Evolutionary conservation across 2,888 invertebrate species (phyloP), one percentile per base, ranked within the genome.

Genomic region (Volucella inanis): DNA sequence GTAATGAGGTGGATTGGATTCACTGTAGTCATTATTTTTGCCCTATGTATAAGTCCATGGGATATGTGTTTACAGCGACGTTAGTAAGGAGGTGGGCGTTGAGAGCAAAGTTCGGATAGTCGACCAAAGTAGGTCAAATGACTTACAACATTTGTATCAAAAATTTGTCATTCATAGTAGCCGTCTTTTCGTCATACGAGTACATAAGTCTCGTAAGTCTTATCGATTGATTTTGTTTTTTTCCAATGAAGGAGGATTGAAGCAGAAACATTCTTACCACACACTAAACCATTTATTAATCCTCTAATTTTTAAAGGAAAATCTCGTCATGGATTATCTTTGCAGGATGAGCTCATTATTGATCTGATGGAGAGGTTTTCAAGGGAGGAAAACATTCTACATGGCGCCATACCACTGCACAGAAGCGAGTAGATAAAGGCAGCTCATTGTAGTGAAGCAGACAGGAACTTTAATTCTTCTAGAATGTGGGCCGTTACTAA

Each of bases 101-200:
- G 12, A 38, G 31, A 64, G 55, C 18, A 47, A 59, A 78, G 55
- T 64, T 70, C 45, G 70, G 39, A 49, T 45, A 14, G 52, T 14
- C 72, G 41, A 41, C 18, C 10, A 41, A 83, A 64, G 62, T 83
- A 59, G 83, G 83, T 83, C 83, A 79, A 83, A 79, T 74, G 68
- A 79, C 68, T 74, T 74, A 68, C 57, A 59, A 67, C 52, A 52
- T 65, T 31, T 39, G 55, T 50, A 50, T 52, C 31, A 50, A 59
- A 59, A 18, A 52, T 41, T 81, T 64, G 47, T n/a, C 22, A 52
- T 15, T 41, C 67, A 50, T 47, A 61, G 67, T 70, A 57, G 70
- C 43, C 14, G 43, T 57, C 57, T 52, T 39, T 65, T 12, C 49
- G 18, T 50, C 74, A 55, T 64, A 54, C 14, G n/a, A n/a, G n/a